Evolutionary conservation across 2,113 vertebrate species (phyloP).

Genomic region (Microcebus murinus): DNA sequence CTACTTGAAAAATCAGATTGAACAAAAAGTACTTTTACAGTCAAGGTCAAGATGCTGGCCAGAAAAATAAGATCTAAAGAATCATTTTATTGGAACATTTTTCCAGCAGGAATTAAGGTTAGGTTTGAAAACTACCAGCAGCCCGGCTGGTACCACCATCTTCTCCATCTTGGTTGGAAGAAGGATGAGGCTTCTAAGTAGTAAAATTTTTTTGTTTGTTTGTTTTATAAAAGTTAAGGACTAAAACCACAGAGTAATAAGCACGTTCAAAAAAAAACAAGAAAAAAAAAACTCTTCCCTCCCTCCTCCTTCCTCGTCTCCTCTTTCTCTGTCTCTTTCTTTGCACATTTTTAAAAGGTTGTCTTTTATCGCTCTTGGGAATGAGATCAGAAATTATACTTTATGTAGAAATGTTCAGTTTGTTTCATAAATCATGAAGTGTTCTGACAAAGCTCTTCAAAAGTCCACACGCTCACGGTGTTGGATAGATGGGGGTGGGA

Average conservation of each 20-base stretch:
- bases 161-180: constrained; percentile 55
- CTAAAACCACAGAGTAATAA: constrained; percentile 64
- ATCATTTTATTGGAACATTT: constrained; percentile 70
- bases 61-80: constrained; percentile 47
- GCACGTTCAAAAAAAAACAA: not conserved
- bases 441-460: not conserved
- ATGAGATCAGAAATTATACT: not conserved
- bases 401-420: not conserved
- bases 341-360: not conserved
- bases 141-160: not conserved
- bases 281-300: not conserved
- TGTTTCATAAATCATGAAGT: not conserved
- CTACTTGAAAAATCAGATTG: constrained; percentile 54
- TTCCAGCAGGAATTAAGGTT: constrained; percentile 67
- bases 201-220: not conserved
- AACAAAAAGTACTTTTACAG: constrained; percentile 50
- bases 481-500: not conserved
- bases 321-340: not conserved
- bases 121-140: constrained; percentile 43
- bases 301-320: too few species aligned
- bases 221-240: constrained; percentile 50
- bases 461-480: not conserved
- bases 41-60: constrained; percentile 39
- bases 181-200: constrained; percentile 66
- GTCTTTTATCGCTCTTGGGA: not conserved